Conservation (phyloP, 2,888 invertebrate genomes). For the Malacosoma neustria region DNA sequence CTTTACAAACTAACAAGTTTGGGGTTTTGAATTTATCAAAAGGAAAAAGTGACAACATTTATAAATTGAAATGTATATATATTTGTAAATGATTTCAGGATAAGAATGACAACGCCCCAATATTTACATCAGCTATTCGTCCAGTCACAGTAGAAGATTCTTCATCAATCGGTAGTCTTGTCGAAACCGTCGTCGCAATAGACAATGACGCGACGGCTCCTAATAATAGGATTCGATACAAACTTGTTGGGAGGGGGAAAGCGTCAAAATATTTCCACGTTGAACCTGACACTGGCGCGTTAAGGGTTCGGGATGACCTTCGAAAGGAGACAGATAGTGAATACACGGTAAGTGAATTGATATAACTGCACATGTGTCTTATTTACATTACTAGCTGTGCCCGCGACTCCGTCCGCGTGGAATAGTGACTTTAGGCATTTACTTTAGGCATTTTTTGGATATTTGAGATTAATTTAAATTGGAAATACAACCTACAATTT, state of each 20-base stretch:
- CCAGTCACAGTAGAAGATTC: constrained; percentile 90
- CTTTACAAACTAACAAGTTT: too few relatives aligned
- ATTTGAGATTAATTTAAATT: too few relatives aligned
- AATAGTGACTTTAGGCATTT: too few relatives aligned
- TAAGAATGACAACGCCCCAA: constrained; percentile 90
- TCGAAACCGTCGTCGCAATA: constrained; percentile 85
- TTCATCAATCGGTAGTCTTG: constrained; percentile 85
- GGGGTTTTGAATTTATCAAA: too few relatives aligned
- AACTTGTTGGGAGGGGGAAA: constrained; percentile 87
- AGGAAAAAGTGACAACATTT: too few relatives aligned
- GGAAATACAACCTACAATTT: too few relatives aligned
- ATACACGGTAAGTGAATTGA: constrained; percentile 87
- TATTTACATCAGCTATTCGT: constrained; percentile 87
- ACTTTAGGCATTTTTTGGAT: too few relatives aligned
- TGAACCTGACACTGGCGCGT: constrained; percentile 86
- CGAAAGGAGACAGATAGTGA: constrained; percentile 90
- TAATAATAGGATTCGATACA: constrained; percentile 86
- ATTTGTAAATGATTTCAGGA: too few relatives aligned
- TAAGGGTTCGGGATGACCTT: constrained; percentile 88
- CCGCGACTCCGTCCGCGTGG: too few relatives aligned
- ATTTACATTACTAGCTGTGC: too few relatives aligned
- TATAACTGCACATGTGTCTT: too few relatives aligned
- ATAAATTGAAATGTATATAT: too few relatives aligned
- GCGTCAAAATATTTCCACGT: constrained; percentile 91
- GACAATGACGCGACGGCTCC: constrained; percentile 91